Evolutionary conservation across 1,140 invertebrate genomes (phyloP), one percentile per base, ranked within the genome.

Genomic region (Andrena cerasifolii): DNA sequence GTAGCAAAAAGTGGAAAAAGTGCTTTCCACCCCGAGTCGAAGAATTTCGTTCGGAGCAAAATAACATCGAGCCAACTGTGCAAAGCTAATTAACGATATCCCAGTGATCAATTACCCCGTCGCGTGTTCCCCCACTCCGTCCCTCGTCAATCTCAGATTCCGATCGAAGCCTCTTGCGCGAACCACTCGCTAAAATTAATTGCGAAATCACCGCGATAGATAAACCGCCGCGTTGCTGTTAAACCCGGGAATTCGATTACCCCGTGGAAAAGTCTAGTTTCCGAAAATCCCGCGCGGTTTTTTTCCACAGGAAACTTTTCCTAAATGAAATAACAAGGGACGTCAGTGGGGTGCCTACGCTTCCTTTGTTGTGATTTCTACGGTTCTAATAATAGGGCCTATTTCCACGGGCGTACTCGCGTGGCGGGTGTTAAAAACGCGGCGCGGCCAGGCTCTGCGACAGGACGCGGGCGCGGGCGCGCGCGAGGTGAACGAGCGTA

Each of bases 371-470:
- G 70, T 68, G 66, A 83, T 78, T 85, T 85, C 83, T 71, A 67
- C 72, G 83, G 67, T 67, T 77, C 80, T 85, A 85, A 85, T 86
- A 86, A 85, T 86, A 85, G 84, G 61, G 58, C 40, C 61, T 59
- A 75, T 79, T 85, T 72, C 59, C 66, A 84, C 43, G 53, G 31
- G 54, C 59, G 3, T 24, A 14, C 83, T 80, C 80, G 70, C 73
- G 68, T 70, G 72, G 80, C 71, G 80, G 75, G 70, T 76, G 80
- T 82, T 79, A 86, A 83, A 85, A 77, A 80, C 51, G 72, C 75
- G 62, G 40, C 65, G 14, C 12, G 21, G n/a, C 31, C n/a, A 21
- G 28, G 24, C 58, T 36, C 45, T 3, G 54, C 28, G 36, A 54
- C 63, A 10, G 10, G 36, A 68, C 49, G 54, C 33, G 33, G 12